Evolutionary conservation across 37 sponge, comb jelly and placozoan genomes (phyloP).

Genomic region (Eunapius fragilis): DNA sequence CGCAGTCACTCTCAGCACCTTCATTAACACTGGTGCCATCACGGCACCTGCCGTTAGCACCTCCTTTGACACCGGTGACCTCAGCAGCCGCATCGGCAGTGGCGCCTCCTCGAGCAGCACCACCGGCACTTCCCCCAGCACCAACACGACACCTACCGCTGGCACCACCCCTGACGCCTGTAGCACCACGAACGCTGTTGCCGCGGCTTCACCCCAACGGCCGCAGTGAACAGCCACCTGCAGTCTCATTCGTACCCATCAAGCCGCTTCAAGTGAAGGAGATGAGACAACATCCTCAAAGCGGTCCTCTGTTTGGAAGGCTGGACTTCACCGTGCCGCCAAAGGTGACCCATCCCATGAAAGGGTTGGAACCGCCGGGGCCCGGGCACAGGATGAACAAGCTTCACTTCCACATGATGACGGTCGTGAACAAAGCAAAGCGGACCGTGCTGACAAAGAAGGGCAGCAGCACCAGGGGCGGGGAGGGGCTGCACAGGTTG

Average conservation of each 20-base stretch:
- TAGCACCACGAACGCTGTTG: neutral
- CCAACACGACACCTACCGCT: neutral
- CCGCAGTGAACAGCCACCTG: no score
- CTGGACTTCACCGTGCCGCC: neutral
- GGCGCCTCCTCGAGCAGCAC: neutral
- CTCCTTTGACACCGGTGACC: neutral
- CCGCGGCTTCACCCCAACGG: neutral
- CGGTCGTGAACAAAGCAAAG: constrained; percentile 39
- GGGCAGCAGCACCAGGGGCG: no score
- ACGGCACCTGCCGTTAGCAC: neutral
- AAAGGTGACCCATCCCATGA: neutral
- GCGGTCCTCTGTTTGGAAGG: neutral
- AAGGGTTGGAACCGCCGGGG: neutral
- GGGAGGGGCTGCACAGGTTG: neutral
- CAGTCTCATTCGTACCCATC: neutral
- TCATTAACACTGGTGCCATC: no score
- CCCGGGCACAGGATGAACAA: constrained; percentile 11
- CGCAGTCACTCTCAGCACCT: neutral
- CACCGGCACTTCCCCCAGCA: neutral
- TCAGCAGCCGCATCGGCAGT: neutral
- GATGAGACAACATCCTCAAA: neutral
- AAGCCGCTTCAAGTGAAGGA: neutral
- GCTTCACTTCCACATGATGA: constrained; percentile 60
- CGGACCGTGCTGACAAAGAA: neutral
- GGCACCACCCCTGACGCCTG: neutral